Base-by-base conservation (phyloP, 2,888 invertebrate genomes). In the Dicyrtomina minuta region DNA sequence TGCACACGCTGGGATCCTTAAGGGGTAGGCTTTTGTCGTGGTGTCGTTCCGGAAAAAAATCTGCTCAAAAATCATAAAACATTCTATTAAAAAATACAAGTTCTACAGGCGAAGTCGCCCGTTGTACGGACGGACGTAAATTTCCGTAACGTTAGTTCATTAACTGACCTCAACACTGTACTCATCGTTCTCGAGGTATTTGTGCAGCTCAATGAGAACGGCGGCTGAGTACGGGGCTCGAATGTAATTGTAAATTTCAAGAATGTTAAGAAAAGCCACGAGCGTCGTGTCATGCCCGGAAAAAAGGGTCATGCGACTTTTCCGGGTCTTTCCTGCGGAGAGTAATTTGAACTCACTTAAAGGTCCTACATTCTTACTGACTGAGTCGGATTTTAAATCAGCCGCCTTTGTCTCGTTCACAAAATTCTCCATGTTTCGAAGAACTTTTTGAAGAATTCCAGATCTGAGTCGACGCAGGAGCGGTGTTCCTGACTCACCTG, bases 211-310 rank as follows among this genome's bases (percentile, higher is more conserved):
- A 56, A 92, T 80, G 49, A 93, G 79, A 43, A 93, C 81, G 2
- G 88, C 86, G 1, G 91, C 85, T 0, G 81, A 77, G 61, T 81
- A 81, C 15, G 79, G 78, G n/a, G 81, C 81, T 10, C 60, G 59
- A 1, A 67, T 58, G 10, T 72, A 69, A 61, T 80, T 75, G 72
- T 72, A 93, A 20, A 91, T 75, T 12, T 86, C 86, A 17, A 94
- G 81, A 0, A 89, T 85, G 80, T 88, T 89, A 1, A 93, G 83
- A 44, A 93, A 79, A 79, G 86, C 89, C 0, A 88, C 89, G n/a
- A 94, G 82, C 0, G 90, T 93, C 0, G 88, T 85, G 80, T 94
- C 94, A 79, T 94, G 94, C 0, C 84, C 91, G 73, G 91, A 91
- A 79, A 89, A 91, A 49, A 92, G 84, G 79, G 87, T 85, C 53